Conservation (phyloP, 2,888 invertebrate species). For the Andrena minutula region DNA sequence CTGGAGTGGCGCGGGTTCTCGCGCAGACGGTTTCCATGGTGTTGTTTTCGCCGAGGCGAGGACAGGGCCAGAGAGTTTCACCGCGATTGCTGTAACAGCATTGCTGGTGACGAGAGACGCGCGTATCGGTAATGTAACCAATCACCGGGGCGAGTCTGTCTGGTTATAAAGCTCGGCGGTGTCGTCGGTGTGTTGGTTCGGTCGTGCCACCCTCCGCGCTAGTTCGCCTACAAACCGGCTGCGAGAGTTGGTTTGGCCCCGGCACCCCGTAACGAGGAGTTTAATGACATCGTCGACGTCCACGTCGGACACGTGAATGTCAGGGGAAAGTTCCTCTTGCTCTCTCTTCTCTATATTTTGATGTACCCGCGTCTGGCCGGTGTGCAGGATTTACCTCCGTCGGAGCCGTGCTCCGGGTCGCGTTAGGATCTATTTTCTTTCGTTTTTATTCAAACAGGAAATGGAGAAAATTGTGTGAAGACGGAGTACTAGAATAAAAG, state of each 20-base stretch:
- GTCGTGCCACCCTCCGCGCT: slow-evolving; percentile 52
- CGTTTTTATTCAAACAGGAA: too few relatives aligned
- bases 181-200: slow-evolving; percentile 43
- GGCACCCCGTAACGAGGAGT: slow-evolving; percentile 81
- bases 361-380: slow-evolving; percentile 45
- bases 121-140: slow-evolving; percentile 85
- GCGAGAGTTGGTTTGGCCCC: slow-evolving; percentile 69
- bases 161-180: slow-evolving; percentile 62
- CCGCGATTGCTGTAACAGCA: slow-evolving; percentile 84
- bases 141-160: slow-evolving; percentile 77
- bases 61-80: slow-evolving; percentile 63
- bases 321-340: slow-evolving; percentile 61
- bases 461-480: too few relatives aligned
- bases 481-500: too few relatives aligned
- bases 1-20: background rate
- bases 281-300: slow-evolving; percentile 84
- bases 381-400: slow-evolving; percentile 38
- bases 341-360: slow-evolving; percentile 64
- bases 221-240: slow-evolving; percentile 53
- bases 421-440: background rate
- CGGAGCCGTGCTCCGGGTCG: background rate
- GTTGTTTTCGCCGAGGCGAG: slow-evolving; percentile 64
- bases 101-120: slow-evolving; percentile 82
- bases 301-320: slow-evolving; percentile 75
- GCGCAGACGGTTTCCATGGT: slow-evolving; percentile 55